These are phyloP conservation scores for Xenopus petersii DNA, from an alignment of 2,797 vertebrate species.

Conservation along the genomic window DNA sequence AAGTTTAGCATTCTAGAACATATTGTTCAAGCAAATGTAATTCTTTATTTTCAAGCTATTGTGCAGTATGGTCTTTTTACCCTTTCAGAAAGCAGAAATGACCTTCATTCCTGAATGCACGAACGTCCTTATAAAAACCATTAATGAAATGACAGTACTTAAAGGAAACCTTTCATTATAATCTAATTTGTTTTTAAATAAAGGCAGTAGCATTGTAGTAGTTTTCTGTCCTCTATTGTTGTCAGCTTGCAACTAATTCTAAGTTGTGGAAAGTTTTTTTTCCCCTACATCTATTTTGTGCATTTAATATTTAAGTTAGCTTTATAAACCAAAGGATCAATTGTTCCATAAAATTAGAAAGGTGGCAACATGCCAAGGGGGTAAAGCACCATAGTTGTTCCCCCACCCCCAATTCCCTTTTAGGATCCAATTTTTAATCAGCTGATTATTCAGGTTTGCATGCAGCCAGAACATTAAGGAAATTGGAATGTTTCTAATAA, in stretches of 20 bases:
- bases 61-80: neutral
- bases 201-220: neutral
- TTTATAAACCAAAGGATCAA: no score
- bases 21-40: neutral
- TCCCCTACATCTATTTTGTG: neutral
- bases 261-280: neutral
- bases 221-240: neutral
- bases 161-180: constrained; percentile 3
- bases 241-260: neutral
- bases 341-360: no score
- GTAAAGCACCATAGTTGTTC: no score
- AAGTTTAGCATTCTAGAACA: constrained; percentile 1
- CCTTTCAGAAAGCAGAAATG: neutral
- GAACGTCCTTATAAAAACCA: constrained; percentile 3
- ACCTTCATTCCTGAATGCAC: constrained; percentile 14
- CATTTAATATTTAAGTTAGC: no score
- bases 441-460: no score
- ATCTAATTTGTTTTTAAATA: neutral
- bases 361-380: no score
- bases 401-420: no score
- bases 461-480: no score
- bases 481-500: no score
- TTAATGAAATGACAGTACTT: constrained; percentile 5
- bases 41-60: neutral
- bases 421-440: no score